Percentiles rank a stretch among this genome's conserved stretches.
Conservation (phyloP, 1,140 invertebrate genomes). For the Hirudo medicinalis region DNA sequence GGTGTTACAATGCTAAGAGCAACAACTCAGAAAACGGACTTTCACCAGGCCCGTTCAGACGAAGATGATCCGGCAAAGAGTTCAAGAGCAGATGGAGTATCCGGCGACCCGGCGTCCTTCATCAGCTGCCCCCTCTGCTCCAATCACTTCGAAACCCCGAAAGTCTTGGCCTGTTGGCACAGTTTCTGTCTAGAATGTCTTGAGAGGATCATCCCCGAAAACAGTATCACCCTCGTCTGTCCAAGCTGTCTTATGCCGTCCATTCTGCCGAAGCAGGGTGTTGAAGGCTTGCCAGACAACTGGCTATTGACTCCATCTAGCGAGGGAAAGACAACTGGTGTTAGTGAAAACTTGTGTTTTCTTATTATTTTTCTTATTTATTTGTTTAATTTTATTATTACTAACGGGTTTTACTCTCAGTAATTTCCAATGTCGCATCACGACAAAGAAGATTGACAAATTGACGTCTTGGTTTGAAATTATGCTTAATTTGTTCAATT, state of each 20-base stretch:
- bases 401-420: background rate
- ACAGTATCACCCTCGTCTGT: background rate
- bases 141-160: background rate
- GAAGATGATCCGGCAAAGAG: background rate
- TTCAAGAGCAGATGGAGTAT: background rate
- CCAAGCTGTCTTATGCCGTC: background rate
- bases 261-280: background rate
- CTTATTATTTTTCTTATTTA: background rate
- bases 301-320: background rate
- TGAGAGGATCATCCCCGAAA: background rate
- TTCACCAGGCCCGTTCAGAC: background rate
- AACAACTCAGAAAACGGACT: too few relatives aligned
- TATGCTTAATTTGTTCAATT: too few relatives aligned
- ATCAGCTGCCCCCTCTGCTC: background rate
- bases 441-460: too few relatives aligned
- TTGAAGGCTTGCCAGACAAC: background rate
- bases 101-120: background rate
- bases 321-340: background rate
- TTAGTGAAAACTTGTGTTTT: slow-evolving; percentile 4
- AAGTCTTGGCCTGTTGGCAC: background rate
- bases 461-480: too few relatives aligned
- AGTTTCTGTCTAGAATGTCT: slow-evolving; percentile 4
- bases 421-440: too few relatives aligned
- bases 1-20: too few relatives aligned
- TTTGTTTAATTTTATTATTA: slow-evolving; percentile 11